These are phyloP conservation scores for Cheilinus undulatus DNA, from an alignment of 2,113 vertebrate species.

Conservation along the genomic window DNA sequence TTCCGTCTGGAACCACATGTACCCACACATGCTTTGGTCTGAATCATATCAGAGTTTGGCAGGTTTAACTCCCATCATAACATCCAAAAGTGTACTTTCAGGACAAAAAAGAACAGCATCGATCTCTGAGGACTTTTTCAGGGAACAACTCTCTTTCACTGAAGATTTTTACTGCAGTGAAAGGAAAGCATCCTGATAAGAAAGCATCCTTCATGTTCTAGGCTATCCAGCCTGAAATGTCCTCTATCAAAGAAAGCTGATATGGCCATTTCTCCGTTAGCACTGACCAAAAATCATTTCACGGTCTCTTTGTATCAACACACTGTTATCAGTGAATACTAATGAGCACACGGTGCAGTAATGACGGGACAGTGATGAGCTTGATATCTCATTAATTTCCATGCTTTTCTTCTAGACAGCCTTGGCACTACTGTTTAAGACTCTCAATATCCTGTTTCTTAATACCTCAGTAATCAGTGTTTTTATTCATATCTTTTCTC, in stretches of 20 bases:
- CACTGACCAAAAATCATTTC: constrained; percentile 21
- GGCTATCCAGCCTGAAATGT: neutral
- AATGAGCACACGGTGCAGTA: constrained; percentile 42
- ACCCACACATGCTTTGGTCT: constrained; percentile 14
- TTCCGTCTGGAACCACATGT: neutral
- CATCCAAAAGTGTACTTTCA: constrained; percentile 9
- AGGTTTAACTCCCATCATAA: constrained; percentile 12
- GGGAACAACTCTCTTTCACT: neutral
- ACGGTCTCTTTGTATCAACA: constrained; percentile 28
- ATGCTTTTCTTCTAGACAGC: constrained; percentile 1
- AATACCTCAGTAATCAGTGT: neutral
- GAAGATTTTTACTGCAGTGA: neutral
- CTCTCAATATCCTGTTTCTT: neutral
- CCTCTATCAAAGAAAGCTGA: neutral
- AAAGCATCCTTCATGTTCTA: neutral
- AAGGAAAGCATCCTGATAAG: neutral
- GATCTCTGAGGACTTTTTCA: neutral
- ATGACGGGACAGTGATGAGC: constrained; percentile 25
- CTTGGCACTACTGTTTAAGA: neutral
- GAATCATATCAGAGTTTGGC: constrained; percentile 11
- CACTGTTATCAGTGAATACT: constrained; percentile 42
- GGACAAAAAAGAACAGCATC: neutral
- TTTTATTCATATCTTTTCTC: neutral
- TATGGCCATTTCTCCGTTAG: neutral
- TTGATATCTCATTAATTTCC: constrained; percentile 18